These are phyloP conservation scores for Stigmatopora nigra DNA, from an alignment of 2,113 vertebrate genomes.

Conservation along the genomic window DNA sequence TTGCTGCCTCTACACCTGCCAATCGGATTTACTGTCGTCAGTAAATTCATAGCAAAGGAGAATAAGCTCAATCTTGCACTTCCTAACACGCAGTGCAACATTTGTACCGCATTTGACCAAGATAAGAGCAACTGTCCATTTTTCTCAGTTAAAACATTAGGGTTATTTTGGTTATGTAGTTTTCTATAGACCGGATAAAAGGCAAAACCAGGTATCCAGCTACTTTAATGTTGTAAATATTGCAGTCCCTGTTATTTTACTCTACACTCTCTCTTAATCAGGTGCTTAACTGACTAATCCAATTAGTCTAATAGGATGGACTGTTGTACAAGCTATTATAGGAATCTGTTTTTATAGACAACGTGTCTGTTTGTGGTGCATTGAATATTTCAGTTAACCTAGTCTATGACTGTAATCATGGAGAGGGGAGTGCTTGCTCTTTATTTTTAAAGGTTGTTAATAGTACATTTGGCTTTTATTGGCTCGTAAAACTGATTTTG, in stretches of 20 bases:
- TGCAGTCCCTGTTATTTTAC: constrained; percentile 49
- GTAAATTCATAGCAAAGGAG: not conserved
- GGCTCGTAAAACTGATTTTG: not conserved
- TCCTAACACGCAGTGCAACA: constrained; percentile 54
- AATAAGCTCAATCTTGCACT: constrained; percentile 35
- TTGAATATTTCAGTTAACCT: not conserved
- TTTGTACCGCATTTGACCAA: constrained; percentile 52
- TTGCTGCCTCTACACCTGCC: not conserved
- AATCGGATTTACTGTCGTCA: not conserved
- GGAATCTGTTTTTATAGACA: constrained; percentile 37
- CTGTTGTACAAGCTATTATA: constrained; percentile 44
- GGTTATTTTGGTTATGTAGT: not conserved
- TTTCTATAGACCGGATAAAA: not conserved
- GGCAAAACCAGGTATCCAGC: constrained; percentile 5
- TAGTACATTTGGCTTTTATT: constrained; percentile 6
- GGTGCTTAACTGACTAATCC: constrained; percentile 56
- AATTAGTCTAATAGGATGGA: constrained; percentile 63
- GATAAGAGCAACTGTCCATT: constrained; percentile 20
- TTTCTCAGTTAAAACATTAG: not conserved
- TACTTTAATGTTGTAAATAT: constrained; percentile 14
- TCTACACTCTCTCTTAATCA: constrained; percentile 57
- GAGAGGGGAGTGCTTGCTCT: not conserved
- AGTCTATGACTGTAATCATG: not conserved
- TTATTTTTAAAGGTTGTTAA: not conserved
- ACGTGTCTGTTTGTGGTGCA: constrained; percentile 9